These are phyloP conservation scores for Eucera pruinosa DNA, from an alignment of 2,888 invertebrate genomes.

Conservation along the genomic window DNA sequence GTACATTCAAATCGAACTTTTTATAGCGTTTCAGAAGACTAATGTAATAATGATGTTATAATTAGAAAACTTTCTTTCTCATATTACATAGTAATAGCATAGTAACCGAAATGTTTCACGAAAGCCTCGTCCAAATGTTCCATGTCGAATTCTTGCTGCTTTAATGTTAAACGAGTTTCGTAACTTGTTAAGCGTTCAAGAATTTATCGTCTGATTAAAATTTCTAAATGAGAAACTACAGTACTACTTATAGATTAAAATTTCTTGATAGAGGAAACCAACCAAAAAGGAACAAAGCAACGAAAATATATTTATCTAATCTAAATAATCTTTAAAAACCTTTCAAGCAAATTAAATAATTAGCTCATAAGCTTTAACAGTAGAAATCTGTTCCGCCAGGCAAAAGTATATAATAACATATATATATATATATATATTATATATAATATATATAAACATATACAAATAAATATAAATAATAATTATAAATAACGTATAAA, in stretches of 20 bases:
- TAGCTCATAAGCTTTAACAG: constrained; percentile 2
- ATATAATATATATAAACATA: no score
- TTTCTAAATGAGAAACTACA: constrained; percentile 12
- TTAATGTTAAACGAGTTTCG: constrained; percentile 2
- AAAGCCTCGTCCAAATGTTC: neutral
- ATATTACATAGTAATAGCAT: no score
- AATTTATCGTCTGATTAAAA: constrained; percentile 21
- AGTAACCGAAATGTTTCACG: no score
- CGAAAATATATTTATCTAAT: constrained; percentile 27
- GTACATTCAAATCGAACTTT: no score
- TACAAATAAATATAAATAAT: no score
- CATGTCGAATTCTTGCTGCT: neutral
- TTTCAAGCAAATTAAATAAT: constrained; percentile 22
- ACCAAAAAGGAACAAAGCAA: neutral
- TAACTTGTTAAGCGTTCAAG: neutral
- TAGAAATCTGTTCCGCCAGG: neutral
- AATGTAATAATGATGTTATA: no score
- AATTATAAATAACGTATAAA: no score
- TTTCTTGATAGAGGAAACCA: constrained; percentile 1
- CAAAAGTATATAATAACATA: no score
- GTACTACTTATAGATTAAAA: no score
- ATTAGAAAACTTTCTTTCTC: no score
- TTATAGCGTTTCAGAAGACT: no score
- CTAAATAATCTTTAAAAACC: neutral
- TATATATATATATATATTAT: no score